Evolutionary conservation across 1,140 invertebrate species (phyloP).

Genomic region (Caenorhabditis tropicalis): DNA sequence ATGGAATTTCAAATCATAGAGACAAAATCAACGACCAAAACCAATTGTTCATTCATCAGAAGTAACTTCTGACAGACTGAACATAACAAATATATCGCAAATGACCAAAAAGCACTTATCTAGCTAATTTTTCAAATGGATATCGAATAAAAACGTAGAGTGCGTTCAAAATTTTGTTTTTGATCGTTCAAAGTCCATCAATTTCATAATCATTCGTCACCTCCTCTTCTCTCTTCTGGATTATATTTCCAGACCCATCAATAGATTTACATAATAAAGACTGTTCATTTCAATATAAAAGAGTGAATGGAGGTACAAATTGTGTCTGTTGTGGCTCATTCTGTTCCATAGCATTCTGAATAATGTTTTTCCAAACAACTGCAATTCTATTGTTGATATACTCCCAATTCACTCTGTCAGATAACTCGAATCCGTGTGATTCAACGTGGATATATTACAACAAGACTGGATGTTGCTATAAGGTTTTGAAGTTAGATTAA

Average conservation of each 20-base stretch:
- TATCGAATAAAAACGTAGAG: too few species aligned
- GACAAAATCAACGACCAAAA: background rate
- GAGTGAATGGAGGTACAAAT: background rate
- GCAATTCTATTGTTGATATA: background rate
- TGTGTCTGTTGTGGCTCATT: background rate
- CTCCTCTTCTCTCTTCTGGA: background rate
- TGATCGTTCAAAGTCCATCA: background rate
- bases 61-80: too few species aligned
- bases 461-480: constrained; percentile 7
- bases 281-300: background rate
- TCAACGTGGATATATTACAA: background rate
- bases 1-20: background rate
- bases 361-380: background rate
- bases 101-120: too few species aligned
- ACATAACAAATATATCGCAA: too few species aligned
- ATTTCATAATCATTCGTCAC: background rate
- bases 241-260: background rate
- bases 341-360: background rate
- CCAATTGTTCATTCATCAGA: background rate
- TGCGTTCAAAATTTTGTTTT: background rate
- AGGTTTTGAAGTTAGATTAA: background rate
- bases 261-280: background rate
- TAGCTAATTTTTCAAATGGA: too few species aligned
- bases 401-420: background rate
- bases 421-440: background rate